Percentiles rank a stretch among this genome's conserved stretches.
Evolutionary conservation across 1,140 invertebrate species (phyloP).

Genomic region (Atta colombica): DNA sequence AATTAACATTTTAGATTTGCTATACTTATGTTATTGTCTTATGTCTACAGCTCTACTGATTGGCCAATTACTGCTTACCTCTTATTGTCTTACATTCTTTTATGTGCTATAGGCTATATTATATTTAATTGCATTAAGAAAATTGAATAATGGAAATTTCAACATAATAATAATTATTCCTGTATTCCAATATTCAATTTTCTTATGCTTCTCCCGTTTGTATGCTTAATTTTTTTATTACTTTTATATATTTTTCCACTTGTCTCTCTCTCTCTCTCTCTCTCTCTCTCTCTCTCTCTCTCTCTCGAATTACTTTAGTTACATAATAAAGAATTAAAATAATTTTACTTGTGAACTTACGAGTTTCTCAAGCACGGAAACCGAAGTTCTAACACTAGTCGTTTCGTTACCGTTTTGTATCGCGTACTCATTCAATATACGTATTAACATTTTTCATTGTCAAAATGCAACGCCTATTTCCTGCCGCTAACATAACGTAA

Average conservation of each 20-base stretch:
- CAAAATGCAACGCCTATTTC: constrained; percentile 40
- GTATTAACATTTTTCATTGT: constrained; percentile 22
- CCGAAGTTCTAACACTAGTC: background rate
- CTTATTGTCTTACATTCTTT: too few species aligned
- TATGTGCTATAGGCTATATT: too few species aligned
- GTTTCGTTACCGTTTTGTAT: constrained; percentile 18
- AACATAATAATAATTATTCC: background rate
- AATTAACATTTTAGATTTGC: too few species aligned
- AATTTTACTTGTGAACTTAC: background rate
- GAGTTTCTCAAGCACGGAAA: background rate
- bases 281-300: background rate
- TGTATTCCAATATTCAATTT: background rate
- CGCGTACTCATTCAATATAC: constrained; percentile 26
- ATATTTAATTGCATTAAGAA: background rate
- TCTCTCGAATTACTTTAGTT: background rate
- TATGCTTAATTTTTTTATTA: background rate
- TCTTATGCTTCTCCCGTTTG: background rate
- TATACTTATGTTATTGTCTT: too few species aligned
- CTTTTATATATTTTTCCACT: background rate
- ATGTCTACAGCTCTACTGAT: too few species aligned
- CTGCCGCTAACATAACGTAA: constrained; percentile 27
- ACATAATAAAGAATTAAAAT: background rate
- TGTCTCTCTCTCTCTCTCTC: background rate
- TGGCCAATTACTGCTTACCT: too few species aligned
- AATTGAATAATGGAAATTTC: background rate